phyloP scores from a whole-genome alignment of 2,797 vertebrate species.

The Micropoecilia bifurca region DNA sequence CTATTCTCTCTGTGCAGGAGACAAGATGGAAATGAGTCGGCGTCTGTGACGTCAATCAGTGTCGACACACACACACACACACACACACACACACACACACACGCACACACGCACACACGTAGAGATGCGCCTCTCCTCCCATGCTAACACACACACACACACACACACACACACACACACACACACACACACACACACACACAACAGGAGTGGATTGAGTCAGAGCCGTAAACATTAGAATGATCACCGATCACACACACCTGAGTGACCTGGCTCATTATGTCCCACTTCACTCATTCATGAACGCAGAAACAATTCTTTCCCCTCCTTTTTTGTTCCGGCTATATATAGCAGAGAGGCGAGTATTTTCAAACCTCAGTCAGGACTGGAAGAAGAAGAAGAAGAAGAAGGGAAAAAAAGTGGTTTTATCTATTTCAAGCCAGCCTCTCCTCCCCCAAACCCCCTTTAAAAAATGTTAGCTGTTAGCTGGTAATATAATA shows the following conservation, averaged over 20 bases:
- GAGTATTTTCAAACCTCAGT: conserved; percentile 6
- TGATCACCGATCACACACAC: background rate
- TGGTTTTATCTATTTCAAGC: background rate
- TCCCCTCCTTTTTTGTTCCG: background rate
- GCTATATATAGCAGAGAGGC: background rate
- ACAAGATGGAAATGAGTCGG: conserved; percentile 79
- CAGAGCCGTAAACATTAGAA: conserved; percentile 50
- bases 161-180: no score
- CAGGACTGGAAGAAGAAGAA: background rate
- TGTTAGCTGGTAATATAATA: background rate
- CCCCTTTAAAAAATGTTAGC: background rate
- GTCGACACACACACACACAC: conserved; percentile 16
- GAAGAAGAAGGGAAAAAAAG: background rate
- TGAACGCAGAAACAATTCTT: background rate
- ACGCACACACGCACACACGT: background rate
- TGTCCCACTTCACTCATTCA: conserved; percentile 23
- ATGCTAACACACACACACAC: conserved; percentile 66
- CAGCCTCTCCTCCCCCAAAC: no score
- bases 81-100: no score
- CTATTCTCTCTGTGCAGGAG: conserved; percentile 71
- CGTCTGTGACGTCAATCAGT: conserved; percentile 79
- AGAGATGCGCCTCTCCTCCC: conserved; percentile 55
- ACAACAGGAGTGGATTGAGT: conserved; percentile 54
- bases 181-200: conserved; percentile 11
- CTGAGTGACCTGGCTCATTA: conserved; percentile 24